These are phyloP conservation scores for Meloidogyne chitwoodi DNA, from an alignment of 1,140 invertebrate species.

Conservation along the genomic window DNA sequence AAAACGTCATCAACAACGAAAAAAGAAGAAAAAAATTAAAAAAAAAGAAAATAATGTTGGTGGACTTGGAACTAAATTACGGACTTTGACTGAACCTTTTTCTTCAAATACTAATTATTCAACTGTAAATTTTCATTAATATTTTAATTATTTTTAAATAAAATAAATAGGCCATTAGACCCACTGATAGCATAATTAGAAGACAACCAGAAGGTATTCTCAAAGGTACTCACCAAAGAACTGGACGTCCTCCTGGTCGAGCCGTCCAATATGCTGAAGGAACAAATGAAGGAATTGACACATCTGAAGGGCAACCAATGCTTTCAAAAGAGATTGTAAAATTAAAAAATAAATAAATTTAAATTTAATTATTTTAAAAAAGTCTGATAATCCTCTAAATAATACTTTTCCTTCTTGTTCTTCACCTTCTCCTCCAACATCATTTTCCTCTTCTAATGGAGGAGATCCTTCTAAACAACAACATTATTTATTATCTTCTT, in stretches of 20 bases:
- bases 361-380: background rate
- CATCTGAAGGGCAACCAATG: background rate
- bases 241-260: constrained; percentile 7
- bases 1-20: background rate
- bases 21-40: background rate
- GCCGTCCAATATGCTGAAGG: constrained; percentile 23
- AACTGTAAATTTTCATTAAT: background rate
- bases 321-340: background rate
- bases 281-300: constrained; percentile 2
- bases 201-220: constrained; percentile 24
- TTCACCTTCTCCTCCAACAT: background rate
- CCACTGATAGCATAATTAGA: constrained; percentile 9
- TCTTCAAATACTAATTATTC: background rate
- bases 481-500: too few species aligned
- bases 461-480: too few species aligned
- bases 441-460: background rate
- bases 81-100: background rate
- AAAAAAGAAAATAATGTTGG: background rate
- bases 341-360: background rate
- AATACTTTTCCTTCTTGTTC: constrained; percentile 1
- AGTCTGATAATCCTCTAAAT: too few species aligned
- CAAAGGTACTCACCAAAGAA: constrained; percentile 10
- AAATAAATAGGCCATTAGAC: constrained; percentile 4
- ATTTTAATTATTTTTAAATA: background rate
- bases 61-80: background rate